Evolutionary conservation across 92 coral and sea anemone species (phyloP).

Genomic region (Parazoanthus atlanticus): DNA sequence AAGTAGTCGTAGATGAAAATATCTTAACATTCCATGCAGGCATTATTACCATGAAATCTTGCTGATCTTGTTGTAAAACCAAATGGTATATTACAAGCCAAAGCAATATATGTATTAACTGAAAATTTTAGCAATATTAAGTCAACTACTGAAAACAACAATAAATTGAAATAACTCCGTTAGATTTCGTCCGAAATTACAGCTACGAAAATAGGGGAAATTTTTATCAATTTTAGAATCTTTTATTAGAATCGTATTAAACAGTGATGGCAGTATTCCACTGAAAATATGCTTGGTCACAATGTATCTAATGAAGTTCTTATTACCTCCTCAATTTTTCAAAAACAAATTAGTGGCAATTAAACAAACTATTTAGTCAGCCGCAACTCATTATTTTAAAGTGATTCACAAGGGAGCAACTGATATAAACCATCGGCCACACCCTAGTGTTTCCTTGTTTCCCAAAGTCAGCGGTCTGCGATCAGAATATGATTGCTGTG

Average conservation of each 20-base stretch:
- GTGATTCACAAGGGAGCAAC: no score
- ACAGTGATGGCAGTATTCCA: background rate
- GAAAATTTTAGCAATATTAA: background rate
- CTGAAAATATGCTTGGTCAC: background rate
- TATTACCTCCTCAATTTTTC: background rate
- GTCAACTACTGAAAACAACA: background rate
- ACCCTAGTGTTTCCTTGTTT: no score
- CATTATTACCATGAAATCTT: no score
- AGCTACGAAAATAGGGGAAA: background rate
- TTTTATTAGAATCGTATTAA: background rate
- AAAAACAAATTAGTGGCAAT: background rate
- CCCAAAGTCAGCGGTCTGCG: no score
- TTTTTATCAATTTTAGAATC: no score
- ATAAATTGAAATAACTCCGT: background rate
- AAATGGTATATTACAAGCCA: background rate
- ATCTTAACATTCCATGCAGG: background rate
- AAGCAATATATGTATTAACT: no score
- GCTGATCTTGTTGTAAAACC: no score
- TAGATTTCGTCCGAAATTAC: background rate
- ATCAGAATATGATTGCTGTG: no score
- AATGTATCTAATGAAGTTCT: background rate
- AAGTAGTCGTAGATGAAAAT: background rate
- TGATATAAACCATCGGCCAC: no score
- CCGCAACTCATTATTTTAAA: no score
- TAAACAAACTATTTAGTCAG: background rate